Conservation (phyloP, 2,113 vertebrate species). For the Synchiropus splendidus region DNA sequence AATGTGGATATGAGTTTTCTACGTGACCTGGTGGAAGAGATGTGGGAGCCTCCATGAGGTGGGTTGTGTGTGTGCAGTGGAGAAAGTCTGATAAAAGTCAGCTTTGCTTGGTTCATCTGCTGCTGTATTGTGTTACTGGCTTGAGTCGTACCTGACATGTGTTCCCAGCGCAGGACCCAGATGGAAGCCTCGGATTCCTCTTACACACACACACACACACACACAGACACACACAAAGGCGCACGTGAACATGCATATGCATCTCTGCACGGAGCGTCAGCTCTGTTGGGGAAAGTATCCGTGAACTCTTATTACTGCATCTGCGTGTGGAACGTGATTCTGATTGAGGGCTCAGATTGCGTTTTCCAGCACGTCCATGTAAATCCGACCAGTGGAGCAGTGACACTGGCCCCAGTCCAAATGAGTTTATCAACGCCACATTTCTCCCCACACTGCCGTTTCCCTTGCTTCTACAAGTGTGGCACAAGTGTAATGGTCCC, state of each 20-base stretch:
- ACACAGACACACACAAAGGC: not conserved
- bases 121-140: constrained; percentile 56
- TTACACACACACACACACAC: constrained; percentile 8
- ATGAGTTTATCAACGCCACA: too few relatives aligned
- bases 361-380: too few relatives aligned
- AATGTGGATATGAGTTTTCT: too few relatives aligned
- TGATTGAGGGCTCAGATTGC: too few relatives aligned
- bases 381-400: too few relatives aligned
- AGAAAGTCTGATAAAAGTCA: too few relatives aligned
- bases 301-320: too few relatives aligned
- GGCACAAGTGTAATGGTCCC: constrained; percentile 47
- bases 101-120: constrained; percentile 39
- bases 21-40: too few relatives aligned
- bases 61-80: too few relatives aligned
- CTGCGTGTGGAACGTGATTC: too few relatives aligned
- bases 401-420: too few relatives aligned
- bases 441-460: not conserved
- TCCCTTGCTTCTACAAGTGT: constrained; percentile 22
- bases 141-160: constrained; percentile 45
- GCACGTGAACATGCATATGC: not conserved
- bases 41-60: too few relatives aligned
- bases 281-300: constrained; percentile 17
- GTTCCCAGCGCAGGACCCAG: constrained; percentile 43
- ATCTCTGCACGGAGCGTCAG: constrained; percentile 5
- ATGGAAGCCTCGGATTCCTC: constrained; percentile 33